Evolutionary conservation across 1,140 invertebrate species (phyloP), one percentile per base, ranked within the genome.

Genomic region (Octopus sinensis): DNA sequence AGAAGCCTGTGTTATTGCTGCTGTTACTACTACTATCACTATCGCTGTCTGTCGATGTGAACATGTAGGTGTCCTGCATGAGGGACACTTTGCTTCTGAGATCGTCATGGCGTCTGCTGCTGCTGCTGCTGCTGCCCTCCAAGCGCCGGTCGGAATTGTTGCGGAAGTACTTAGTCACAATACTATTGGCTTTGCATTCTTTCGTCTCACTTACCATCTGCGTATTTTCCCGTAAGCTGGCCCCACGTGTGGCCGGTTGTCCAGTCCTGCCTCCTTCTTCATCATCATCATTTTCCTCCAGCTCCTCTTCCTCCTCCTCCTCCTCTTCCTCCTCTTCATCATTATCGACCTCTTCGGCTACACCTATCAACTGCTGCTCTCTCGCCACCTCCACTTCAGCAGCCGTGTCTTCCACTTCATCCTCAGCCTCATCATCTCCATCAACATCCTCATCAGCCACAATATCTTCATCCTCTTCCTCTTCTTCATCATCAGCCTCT

Each of bases 181-280:
- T 23, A 17, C 30, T 73, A 73, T 13, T 23, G 13, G 17, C 68
- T 23, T 73, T 73, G 17, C 17, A 23, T 6, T 73, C 68, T 13
- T 73, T 73, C 30, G 6, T 17, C 68, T 73, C 68, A 43, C 30
- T 43, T 43, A 43, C 30, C 30, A 43, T 43, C 30, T 43, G 30
- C 30, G 30, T 43, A 43, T 43, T 43, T 43, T 43, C 30, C 30
- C 30, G 30, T 43, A 43, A 43, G 30, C 79, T 68, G 10, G 68
- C n/a, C 4, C 52, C 53, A 9, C 17, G 54, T 10, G 80, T 53
- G 51, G 62, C 43, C 0, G 76, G 81, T 7, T 75, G 53, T 79
- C 79, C 82, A 30, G 81, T 83, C 43, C 54, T 43, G 53, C 79
- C 51, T n/a, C 76, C 78, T 76, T 80, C 81, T 7, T 82, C 83